Conservation (phyloP, 1,140 invertebrate species). For the Sycophaga agraensis region DNA sequence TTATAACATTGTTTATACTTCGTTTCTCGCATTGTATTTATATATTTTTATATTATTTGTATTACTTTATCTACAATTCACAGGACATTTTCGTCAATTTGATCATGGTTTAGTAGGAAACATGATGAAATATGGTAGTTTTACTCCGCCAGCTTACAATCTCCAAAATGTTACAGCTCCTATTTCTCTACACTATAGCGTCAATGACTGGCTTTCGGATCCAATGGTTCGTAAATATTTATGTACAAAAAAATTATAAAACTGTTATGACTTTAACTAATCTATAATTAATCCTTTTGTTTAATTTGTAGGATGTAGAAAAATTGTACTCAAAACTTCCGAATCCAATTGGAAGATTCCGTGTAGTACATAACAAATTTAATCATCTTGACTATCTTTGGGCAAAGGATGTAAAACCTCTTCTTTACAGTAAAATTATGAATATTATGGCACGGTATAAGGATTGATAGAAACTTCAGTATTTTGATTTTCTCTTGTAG, state of each 20-base stretch:
- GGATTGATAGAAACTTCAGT: constrained; percentile 16
- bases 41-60: background rate
- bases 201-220: constrained; percentile 64
- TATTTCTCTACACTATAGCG: constrained; percentile 61
- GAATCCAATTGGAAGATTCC: constrained; percentile 58
- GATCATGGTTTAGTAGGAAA: constrained; percentile 61
- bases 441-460: constrained; percentile 51
- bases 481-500: background rate
- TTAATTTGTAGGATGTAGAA: constrained; percentile 46
- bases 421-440: constrained; percentile 64
- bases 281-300: background rate
- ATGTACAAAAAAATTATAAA: background rate
- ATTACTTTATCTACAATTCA: background rate
- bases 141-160: constrained; percentile 61
- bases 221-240: constrained; percentile 30
- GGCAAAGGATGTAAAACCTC: constrained; percentile 61
- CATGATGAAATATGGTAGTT: constrained; percentile 56
- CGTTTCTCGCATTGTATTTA: background rate
- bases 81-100: constrained; percentile 39
- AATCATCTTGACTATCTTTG: constrained; percentile 71
- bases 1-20: too few species aligned
- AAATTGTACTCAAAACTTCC: constrained; percentile 51
- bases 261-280: background rate
- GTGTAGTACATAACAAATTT: constrained; percentile 61
- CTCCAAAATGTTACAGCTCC: constrained; percentile 61